These are phyloP conservation scores for Prunella himalayana DNA, from an alignment of 2,113 vertebrate species.

Conservation along the genomic window DNA sequence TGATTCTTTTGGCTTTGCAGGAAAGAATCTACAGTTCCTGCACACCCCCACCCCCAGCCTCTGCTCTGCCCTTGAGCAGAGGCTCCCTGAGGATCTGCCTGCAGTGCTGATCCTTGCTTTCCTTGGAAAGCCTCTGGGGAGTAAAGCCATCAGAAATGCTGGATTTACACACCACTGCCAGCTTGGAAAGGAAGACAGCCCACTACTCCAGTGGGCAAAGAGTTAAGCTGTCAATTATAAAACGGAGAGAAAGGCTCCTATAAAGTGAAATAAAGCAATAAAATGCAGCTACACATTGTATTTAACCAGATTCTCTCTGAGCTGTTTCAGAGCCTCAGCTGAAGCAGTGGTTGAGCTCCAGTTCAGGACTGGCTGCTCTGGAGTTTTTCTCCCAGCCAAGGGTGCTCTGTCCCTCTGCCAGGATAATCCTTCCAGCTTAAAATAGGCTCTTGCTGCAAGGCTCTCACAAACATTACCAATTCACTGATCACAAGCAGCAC, in stretches of 20 bases:
- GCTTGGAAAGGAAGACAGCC: background rate
- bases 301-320: background rate
- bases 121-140: background rate
- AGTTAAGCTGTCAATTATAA: background rate
- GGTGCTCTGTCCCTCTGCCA: background rate
- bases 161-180: background rate
- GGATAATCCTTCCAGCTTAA: background rate
- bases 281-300: background rate
- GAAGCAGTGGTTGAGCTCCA: background rate
- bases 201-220: background rate
- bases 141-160: background rate
- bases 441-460: background rate
- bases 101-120: background rate
- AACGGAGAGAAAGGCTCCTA: background rate
- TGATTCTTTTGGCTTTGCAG: background rate
- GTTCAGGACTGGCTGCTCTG: background rate
- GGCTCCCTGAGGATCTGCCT: background rate
- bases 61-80: background rate
- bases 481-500: background rate
- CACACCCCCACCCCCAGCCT: background rate
- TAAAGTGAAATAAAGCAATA: background rate
- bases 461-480: background rate
- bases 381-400: background rate
- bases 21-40: background rate
- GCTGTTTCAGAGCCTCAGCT: background rate